phyloP scores from a whole-genome alignment of 2,113 vertebrate species.

The Ptychochromis oligacanthus region DNA sequence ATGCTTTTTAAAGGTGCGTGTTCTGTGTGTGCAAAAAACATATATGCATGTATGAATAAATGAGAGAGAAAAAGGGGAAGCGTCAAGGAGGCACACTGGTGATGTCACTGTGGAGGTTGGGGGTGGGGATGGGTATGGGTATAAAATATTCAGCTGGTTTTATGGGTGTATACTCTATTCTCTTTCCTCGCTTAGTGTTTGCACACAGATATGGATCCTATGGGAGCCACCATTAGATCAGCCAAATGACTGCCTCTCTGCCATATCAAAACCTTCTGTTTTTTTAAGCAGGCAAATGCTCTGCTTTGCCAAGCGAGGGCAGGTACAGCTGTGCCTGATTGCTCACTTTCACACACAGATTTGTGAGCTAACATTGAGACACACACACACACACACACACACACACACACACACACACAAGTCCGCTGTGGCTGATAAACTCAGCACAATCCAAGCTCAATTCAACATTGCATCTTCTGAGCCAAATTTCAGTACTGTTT shows the following conservation, averaged over 20 bases:
- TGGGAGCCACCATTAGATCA: conserved; percentile 70
- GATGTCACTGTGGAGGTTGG: conserved; percentile 20
- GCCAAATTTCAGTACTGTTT: conserved; percentile 2
- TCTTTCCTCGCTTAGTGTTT: conserved; percentile 50
- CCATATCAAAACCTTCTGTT: conserved; percentile 75
- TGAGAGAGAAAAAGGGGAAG: neutral
- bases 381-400: conserved; percentile 13
- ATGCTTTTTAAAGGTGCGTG: neutral
- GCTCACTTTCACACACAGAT: conserved; percentile 41
- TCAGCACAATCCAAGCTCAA: neutral
- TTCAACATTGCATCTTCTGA: conserved; percentile 1
- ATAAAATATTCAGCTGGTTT: conserved; percentile 68
- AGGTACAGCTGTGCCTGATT: conserved; percentile 70
- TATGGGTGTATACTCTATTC: conserved; percentile 56
- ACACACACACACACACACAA: conserved; percentile 5
- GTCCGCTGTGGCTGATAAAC: conserved; percentile 20
- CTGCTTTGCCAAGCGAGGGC: conserved; percentile 65
- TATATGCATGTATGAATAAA: conserved; percentile 18
- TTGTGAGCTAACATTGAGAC: conserved; percentile 17
- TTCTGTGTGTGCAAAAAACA: neutral
- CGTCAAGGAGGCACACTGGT: conserved; percentile 14
- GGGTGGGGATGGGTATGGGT: conserved; percentile 30
- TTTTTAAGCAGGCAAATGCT: conserved; percentile 64
- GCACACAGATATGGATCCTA: conserved; percentile 69
- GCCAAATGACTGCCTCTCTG: conserved; percentile 72